Base-by-base conservation (phyloP, 2,888 invertebrate species). In the Lasius platythorax region DNA sequence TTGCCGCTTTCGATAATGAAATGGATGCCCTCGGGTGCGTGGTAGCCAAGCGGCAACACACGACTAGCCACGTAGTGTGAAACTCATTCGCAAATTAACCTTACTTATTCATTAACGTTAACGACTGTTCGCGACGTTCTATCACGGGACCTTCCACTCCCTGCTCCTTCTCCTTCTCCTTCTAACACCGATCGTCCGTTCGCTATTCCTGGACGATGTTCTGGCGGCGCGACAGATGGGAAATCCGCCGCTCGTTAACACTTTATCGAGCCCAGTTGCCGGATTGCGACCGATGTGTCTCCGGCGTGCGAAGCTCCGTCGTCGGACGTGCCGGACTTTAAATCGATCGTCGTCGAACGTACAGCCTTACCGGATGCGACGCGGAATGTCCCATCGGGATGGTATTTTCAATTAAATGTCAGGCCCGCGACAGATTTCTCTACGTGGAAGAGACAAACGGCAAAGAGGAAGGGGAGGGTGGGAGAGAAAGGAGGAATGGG, bases 101-200 rank as follows among this genome's bases (percentile, higher is more conserved):
- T 93, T 93, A 93, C 92, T 93, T 92, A 94, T 93, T 94, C 93
- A 94, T 94, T 94, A 93, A 93, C 93, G 92, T 91, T 93, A 93
- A 93, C 93, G 93, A 93, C 90, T 91, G 88, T 85, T 89, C 90
- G 85, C 87, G 79, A 70, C 70, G 79, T 30, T 53, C n/a, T 79
- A 61, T 70, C 68, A 53, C 61, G 61, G 23, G 87, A 63, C 72
- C 30, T 53, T 72, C 37, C 28, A 23, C 63, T 75, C 18, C 18
- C 46, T 15, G 3, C 43, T 43, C 12, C 3, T 43, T 0, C 15
- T 53, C n/a, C n/a, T 8, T n/a, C 1, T 53, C 53, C 53, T 53
- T n/a, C 53, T n/a, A 50, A 8, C 53, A 76, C 78, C 79, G 67
- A 70, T 72, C 68, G 73, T 43, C 73, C 76, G 30, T 72, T 43